Evolutionary conservation across 2,888 invertebrate genomes (phyloP).

Genomic region (Iphiclides podalirius): DNA sequence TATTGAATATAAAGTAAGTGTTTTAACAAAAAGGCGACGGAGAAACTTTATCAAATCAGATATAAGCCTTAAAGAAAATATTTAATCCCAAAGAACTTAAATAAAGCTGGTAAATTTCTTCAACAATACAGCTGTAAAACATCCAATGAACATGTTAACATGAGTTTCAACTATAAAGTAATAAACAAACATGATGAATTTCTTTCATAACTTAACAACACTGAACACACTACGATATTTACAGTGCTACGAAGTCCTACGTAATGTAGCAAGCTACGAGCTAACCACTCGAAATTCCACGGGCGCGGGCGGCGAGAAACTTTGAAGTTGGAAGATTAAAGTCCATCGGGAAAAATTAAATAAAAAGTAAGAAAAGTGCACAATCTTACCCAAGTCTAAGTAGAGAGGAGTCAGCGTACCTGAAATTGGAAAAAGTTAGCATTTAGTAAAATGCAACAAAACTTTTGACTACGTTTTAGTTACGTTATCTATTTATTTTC

Average conservation of each 20-base stretch:
- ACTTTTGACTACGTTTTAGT: not conserved
- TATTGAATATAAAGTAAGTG: not conserved
- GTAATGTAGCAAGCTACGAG: constrained; percentile 5
- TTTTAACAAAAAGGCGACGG: not conserved
- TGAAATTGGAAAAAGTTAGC: constrained; percentile 11
- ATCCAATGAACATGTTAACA: too few species aligned
- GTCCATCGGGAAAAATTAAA: constrained; percentile 6
- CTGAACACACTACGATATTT: constrained; percentile 4
- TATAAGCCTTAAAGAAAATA: not conserved
- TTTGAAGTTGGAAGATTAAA: constrained; percentile 6
- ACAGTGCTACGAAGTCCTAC: constrained; percentile 13
- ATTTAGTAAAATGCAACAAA: not conserved
- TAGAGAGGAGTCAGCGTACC: constrained; percentile 3
- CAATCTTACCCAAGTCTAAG: constrained; percentile 15
- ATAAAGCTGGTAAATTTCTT: not conserved
- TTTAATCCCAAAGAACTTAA: not conserved
- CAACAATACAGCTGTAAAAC: not conserved
- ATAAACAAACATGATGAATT: not conserved
- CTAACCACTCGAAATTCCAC: constrained; percentile 5
- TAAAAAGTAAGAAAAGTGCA: constrained; percentile 2
- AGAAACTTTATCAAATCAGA: too few species aligned
- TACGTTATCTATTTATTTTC: too few species aligned
- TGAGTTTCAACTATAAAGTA: not conserved
- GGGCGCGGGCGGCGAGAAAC: constrained; percentile 1
- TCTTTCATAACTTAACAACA: not conserved